Evolutionary conservation across 2,888 invertebrate genomes (phyloP), one percentile per base, ranked within the genome.

Genomic region (Vannuccia rotundouncinata): DNA sequence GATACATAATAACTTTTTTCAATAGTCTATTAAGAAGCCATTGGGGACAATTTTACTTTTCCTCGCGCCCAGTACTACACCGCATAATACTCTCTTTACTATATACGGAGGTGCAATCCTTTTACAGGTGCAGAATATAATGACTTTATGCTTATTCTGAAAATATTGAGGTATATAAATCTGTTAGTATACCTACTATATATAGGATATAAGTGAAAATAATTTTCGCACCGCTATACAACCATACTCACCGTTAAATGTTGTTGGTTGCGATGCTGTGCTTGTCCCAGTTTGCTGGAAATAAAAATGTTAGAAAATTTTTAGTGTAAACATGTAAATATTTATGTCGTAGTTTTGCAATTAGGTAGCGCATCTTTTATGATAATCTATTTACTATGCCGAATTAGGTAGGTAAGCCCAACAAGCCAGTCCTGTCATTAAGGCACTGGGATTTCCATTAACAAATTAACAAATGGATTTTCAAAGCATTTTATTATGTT

Each of bases 11-110:
- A 66, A 66, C 66, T 66, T 13, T 66, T 66, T 66, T 66, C 66
- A 66, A 66, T 66, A 66, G 66, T 66, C 66, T 66, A 66, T 66
- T 66, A 66, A 66, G 66, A 66, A 66, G 2, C 66, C 22, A 66
- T 66, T 66, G 5, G 5, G 25, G 22, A 22, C 25, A 5, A 66
- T 66, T 66, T 66, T 22, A 66, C 66, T 22, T 66, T 2, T 27
- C 22, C 66, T 2, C 22, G 66, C 25, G 10, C 66, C 66, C 25
- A 13, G 22, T 66, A 5, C 66, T 66, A 45, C 17, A 45, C 17
- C 45, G 45, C 17, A 45, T 45, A 45, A 13, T 5, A 45, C 17
- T 13, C 17, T 13, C 10, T 45, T 45, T 45, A 17, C 45, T 13
- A 45, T 45, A 45, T 45, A 17, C 17, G 45, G 45, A 45, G 45